A percentile compares a stretch with the other conserved stretches of the same genome.
Evolutionary conservation across 2,888 invertebrate species (phyloP).

Genomic region (Coleophora flavipennella): DNA sequence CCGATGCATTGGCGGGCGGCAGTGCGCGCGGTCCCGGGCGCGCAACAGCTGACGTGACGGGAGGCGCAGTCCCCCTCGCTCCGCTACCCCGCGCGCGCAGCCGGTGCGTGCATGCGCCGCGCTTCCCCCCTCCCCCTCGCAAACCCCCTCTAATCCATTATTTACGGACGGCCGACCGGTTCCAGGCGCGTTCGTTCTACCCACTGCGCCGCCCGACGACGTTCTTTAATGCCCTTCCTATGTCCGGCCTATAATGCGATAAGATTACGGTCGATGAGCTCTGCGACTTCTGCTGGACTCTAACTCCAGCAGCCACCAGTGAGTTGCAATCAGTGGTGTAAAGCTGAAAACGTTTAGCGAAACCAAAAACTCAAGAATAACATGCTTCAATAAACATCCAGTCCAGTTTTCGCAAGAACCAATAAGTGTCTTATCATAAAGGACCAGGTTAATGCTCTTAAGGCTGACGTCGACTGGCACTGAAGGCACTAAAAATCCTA

Average conservation of each 20-base stretch:
- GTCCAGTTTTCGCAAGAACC: constrained; percentile 22
- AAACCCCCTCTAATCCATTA: constrained; percentile 68
- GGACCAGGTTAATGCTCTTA: constrained; percentile 39
- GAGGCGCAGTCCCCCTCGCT: constrained; percentile 57
- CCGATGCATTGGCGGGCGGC: constrained; percentile 65
- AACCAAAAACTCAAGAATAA: no score
- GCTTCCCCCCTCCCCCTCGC: constrained; percentile 42
- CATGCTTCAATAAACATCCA: no score
- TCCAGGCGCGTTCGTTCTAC: constrained; percentile 65
- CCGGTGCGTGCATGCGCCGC: constrained; percentile 61
- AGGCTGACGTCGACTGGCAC: constrained; percentile 36
- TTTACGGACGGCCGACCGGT: constrained; percentile 70
- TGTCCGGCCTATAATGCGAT: constrained; percentile 68
- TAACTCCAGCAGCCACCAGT: constrained; percentile 3
- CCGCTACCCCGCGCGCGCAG: constrained; percentile 41
- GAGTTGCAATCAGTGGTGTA: constrained; percentile 5
- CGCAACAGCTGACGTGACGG: constrained; percentile 73
- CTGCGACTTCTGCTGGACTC: constrained; percentile 20
- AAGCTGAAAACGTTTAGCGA: constrained; percentile 3
- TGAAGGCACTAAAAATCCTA: constrained; percentile 43
- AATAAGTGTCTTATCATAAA: constrained; percentile 33
- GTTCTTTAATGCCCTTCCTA: constrained; percentile 70
- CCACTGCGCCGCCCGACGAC: constrained; percentile 54
- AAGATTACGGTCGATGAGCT: constrained; percentile 52
- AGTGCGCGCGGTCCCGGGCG: constrained; percentile 59